Evolutionary conservation across 2,888 invertebrate genomes (phyloP), one percentile per base, ranked within the genome.

Genomic region (Dicranocentrus wangi): DNA sequence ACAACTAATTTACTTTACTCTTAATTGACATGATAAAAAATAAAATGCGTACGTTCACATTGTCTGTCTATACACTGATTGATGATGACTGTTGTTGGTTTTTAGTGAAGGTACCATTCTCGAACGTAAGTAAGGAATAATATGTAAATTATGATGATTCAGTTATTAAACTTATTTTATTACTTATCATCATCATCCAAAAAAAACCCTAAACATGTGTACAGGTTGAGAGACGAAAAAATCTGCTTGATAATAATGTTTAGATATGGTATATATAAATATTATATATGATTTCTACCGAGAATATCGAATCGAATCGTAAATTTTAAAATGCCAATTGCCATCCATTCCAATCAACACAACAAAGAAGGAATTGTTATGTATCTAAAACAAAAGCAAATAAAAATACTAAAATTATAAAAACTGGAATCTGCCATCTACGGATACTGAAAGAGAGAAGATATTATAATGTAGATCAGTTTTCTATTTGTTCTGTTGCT

Each of bases 281-380:
- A 55, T 55, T 55, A 55, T 23, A 19, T 55, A 55, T 55, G 17
- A 55, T 55, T 55, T 55, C 55, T 55, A 55, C 25, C 21, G 55
- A 55, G 21, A 55, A 55, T 55, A 17, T 47, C 47, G 55, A 55
- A 17, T 55, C 55, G 47, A 8, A 47, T 8, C 5, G 47, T n/a
- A 51, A 51, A n/a, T 23, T 19, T 55, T 55, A 23, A 55, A 55
- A 55, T 21, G 25, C 17, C 23, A 17, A 61, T 28, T 70, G 70
- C 70, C 70, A 70, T 70, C 70, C 70, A 70, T 70, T 70, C 70
- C 70, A 70, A 21, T 19, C 23, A 27, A n/a, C 39, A 63, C 23
- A 17, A 32, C 47, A 70, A 42, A 60, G 19, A 60, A 32, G 58
- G 32, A 69, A 69, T 17, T 42, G 60, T 70, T 70, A 32, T 53